Evolutionary conservation across 92 coral and sea anemone species (phyloP), one percentile per base, ranked within the genome.

Genomic region (Hydrozoanthus gracilis): DNA sequence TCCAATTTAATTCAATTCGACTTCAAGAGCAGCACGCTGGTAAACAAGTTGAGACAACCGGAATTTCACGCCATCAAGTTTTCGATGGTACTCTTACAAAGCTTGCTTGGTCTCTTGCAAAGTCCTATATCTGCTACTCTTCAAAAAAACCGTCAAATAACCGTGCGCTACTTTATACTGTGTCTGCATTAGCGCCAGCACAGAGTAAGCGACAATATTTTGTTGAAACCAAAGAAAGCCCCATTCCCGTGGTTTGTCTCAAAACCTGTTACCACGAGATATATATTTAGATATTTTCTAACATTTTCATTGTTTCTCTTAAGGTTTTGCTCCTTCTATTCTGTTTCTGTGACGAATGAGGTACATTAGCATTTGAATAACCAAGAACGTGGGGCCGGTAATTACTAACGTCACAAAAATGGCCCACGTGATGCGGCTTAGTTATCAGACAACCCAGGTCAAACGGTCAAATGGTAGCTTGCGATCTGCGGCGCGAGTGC

Each of bases 371-470:
- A 80, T 80, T 35, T 80, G 74, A 80, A 80, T 62, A 13, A 20
- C 3, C 8, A 61, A 70, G 51, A 60, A 74, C 85, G 85, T 65
- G 85, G 85, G 73, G 61, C 49, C 73, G 71, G 83, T n/a, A 78
- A 78, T 61, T 0, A 64, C 0, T 13, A 50, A 49, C 61, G 82
- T 76, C 82, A 76, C 60, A 27, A 76, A 80, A 51, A 68, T 65
- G 39, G 50, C 61, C 39, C 62, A 50, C 73, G 62, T 46, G 85
- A 80, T 80, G 48, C 74, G 60, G 85, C 39, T 66, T 47, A 27
- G 55, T 61, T 79, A 79, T 79, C 14, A 79, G 72, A 64, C 39
- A 27, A 27, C 74, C 69, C 27, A 45, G 73, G 74, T 80, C 85
- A 80, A 65, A 48, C 35, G 52, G 11, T 80, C 85, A 64, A 45